Base-by-base conservation (phyloP, 2,797 vertebrate species). In the Scolopax bukidnonensis region DNA sequence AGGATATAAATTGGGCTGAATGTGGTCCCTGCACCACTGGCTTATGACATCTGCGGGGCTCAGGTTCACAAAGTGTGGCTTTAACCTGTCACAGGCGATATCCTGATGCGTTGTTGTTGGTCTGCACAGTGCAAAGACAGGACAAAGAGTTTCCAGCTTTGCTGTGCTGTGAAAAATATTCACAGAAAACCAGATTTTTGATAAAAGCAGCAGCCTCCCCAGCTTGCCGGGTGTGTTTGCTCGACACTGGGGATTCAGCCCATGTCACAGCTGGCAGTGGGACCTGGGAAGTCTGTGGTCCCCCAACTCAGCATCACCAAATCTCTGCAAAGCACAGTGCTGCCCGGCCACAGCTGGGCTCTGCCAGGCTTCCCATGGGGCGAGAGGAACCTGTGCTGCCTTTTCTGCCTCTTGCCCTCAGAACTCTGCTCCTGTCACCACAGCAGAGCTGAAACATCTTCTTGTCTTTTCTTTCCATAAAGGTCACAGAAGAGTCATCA, bases 161-260 rank as follows among this genome's bases (percentile, higher is more conserved):
- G 69, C 60, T 53, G 54, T 1, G 0, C 17, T 4, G 30, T 12
- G 77, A 57, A 74, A 77, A 87, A 79, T 15, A 28, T 3, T 25
- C 50, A 43, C 7, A 54, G 27, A 13, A 73, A 86, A 38, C 0
- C 7, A 6, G 23, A 4, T 33, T 36, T 83, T n/a, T 20, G n/a
- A 13, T 60, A 63, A 83, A 83, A 74, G 9, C 53, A 19, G 65
- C 53, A 45, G 47, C 64, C 19, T 71, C 51, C 51, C 33, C 28
- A 30, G 3, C 23, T 25, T 38, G 6, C 77, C 2, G 1, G 17
- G 51, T 0, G 0, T 0, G 0, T 43, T 70, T 21, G 5, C 56
- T n/a, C 16, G 0, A 60, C 0, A 0, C 2, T 1, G 3, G 40
- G 63, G 48, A 25, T 41, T 13, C 50, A 32, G 15, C 25, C 17